A percentile compares a stretch with the other conserved stretches of the same genome.
Conservation (phyloP, 1,140 invertebrate species). For the Drosophila ogumai region DNA sequence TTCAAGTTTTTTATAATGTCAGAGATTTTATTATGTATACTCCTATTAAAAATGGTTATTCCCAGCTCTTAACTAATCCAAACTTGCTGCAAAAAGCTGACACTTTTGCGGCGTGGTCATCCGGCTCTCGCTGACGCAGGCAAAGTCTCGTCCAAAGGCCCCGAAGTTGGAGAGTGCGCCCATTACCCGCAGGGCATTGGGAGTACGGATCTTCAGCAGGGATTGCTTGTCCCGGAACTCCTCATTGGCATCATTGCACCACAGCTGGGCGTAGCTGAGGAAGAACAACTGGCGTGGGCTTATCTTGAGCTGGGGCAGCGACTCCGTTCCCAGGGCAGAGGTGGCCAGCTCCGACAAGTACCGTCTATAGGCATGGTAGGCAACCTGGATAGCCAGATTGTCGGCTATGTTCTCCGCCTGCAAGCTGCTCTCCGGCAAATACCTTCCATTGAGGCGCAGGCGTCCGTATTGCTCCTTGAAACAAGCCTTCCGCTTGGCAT, state of each 20-base stretch:
- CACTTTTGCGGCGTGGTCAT: slow-evolving; percentile 88
- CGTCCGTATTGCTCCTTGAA: slow-evolving; percentile 72
- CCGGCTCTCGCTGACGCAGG: slow-evolving; percentile 74
- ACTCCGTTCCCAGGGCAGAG: slow-evolving; percentile 63
- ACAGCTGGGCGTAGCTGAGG: slow-evolving; percentile 88
- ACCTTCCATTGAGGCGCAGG: slow-evolving; percentile 50
- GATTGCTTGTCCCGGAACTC: slow-evolving; percentile 69
- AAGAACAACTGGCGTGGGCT: slow-evolving; percentile 89
- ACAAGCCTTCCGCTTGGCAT: slow-evolving; percentile 58
- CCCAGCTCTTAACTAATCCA: slow-evolving; percentile 9
- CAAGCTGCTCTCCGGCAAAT: slow-evolving; percentile 88
- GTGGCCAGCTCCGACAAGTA: slow-evolving; percentile 57
- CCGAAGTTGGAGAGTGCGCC: slow-evolving; percentile 65
- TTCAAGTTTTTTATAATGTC: neutral
- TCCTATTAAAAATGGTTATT: neutral
- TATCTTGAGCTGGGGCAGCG: slow-evolving; percentile 86
- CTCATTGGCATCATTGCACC: slow-evolving; percentile 66
- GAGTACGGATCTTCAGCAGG: slow-evolving; percentile 66
- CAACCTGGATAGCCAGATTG: slow-evolving; percentile 87
- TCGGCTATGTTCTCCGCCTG: slow-evolving; percentile 92
- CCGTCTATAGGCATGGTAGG: slow-evolving; percentile 86
- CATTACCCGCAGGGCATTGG: slow-evolving; percentile 59
- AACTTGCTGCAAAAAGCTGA: slow-evolving; percentile 46
- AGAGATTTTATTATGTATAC: slow-evolving; percentile 1
- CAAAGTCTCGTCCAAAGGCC: slow-evolving; percentile 53